Percentiles rank a stretch among this genome's conserved stretches.
Evolutionary conservation across 2,888 invertebrate genomes (phyloP).

Genomic region (Acronicta alni): DNA sequence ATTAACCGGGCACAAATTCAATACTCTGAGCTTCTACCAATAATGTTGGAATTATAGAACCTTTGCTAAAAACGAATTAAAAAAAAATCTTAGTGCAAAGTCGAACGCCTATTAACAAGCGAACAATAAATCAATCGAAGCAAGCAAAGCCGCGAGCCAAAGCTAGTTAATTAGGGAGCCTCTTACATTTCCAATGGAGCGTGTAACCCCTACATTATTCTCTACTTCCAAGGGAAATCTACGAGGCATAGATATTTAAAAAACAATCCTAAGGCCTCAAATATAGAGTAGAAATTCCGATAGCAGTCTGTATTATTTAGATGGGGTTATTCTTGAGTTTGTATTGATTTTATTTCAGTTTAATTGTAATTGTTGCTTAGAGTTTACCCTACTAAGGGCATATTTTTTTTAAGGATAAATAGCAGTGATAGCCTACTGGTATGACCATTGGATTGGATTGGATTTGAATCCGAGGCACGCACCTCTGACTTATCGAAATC

Average conservation of each 20-base stretch:
- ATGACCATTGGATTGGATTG: too few relatives aligned
- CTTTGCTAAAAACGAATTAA: too few relatives aligned
- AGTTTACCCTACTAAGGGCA: too few relatives aligned
- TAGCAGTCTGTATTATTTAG: background rate
- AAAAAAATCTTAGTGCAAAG: too few relatives aligned
- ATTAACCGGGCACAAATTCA: too few relatives aligned
- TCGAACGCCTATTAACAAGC: too few relatives aligned
- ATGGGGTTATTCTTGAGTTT: background rate
- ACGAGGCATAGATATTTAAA: background rate
- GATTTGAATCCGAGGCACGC: too few relatives aligned
- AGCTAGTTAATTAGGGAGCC: conserved; percentile 19
- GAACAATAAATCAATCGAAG: conserved; percentile 6
- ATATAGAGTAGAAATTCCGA: background rate
- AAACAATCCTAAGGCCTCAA: background rate
- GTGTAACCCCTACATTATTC: conserved; percentile 9
- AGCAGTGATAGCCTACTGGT: too few relatives aligned
- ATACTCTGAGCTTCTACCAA: too few relatives aligned
- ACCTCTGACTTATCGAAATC: too few relatives aligned
- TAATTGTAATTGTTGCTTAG: background rate
- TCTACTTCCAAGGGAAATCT: background rate
- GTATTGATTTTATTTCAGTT: conserved; percentile 25
- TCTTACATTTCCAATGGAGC: conserved; percentile 14
- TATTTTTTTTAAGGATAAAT: too few relatives aligned
- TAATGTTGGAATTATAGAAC: too few relatives aligned
- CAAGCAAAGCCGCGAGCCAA: conserved; percentile 3